These are phyloP conservation scores for Sardina pilchardus DNA, from an alignment of 2,113 vertebrate species.

Conservation along the genomic window DNA sequence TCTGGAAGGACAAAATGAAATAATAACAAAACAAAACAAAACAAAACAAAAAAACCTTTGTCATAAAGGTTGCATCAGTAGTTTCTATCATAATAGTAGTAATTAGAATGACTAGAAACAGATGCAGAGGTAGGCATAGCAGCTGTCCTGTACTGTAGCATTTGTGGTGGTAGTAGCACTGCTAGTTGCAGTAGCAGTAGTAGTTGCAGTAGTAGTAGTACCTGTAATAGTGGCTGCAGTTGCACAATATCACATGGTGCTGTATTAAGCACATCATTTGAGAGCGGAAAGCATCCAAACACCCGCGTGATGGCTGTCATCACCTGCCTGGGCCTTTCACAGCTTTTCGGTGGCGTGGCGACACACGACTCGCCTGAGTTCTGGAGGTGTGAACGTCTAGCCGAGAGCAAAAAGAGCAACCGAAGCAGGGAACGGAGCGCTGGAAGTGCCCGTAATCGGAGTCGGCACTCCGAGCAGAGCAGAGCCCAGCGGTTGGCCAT, in stretches of 20 bases:
- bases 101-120: not conserved
- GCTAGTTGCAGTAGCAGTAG: not conserved
- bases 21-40: no score
- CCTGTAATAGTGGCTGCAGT: not conserved
- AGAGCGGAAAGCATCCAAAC: not conserved
- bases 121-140: not conserved
- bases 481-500: no score
- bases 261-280: not conserved
- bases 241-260: not conserved
- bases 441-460: not conserved
- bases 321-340: constrained; percentile 28
- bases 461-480: not conserved
- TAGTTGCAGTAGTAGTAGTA: not conserved
- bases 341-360: not conserved
- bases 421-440: not conserved
- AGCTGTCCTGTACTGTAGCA: not conserved
- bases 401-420: constrained; percentile 25
- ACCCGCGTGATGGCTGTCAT: constrained; percentile 10
- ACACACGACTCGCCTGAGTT: not conserved
- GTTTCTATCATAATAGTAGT: not conserved
- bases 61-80: not conserved
- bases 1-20: not conserved
- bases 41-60: no score
- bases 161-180: not conserved
- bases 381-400: constrained; percentile 22